These are phyloP conservation scores for Drosophila formosana DNA, from an alignment of 2,888 invertebrate genomes.

Conservation along the genomic window DNA sequence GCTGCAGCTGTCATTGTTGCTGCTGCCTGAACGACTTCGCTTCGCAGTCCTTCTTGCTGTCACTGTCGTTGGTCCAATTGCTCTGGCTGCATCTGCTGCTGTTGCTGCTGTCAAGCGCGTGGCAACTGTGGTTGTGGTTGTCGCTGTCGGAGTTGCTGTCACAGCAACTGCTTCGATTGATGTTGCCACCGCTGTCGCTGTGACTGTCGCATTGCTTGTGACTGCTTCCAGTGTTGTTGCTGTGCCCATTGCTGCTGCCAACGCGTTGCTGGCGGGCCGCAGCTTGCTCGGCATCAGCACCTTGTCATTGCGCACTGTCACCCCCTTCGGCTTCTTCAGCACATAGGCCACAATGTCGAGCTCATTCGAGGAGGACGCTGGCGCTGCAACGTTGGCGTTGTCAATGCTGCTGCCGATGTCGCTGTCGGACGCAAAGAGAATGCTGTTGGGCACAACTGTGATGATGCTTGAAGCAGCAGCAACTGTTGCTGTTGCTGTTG, in stretches of 20 bases:
- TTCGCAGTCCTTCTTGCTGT: no score
- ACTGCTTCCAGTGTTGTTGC: background rate
- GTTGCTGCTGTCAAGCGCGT: background rate
- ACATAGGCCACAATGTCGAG: background rate
- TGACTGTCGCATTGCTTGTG: background rate
- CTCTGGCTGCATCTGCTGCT: background rate
- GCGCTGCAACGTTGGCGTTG: background rate
- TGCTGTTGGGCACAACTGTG: slow-evolving; percentile 1
- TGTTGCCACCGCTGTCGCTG: background rate
- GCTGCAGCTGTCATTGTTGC: background rate
- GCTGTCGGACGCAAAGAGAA: background rate
- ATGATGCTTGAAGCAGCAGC: background rate
- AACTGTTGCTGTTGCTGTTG: background rate
- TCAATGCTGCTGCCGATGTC: background rate
- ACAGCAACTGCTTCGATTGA: background rate
- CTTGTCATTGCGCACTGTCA: slow-evolving; percentile 19
- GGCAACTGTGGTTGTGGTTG: no score
- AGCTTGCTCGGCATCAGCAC: background rate
- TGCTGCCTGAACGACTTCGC: background rate
- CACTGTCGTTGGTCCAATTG: no score
- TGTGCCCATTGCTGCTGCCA: background rate
- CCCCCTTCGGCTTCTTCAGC: background rate
- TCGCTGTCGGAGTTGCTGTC: background rate
- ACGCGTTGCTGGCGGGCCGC: background rate
- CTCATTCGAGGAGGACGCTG: background rate